phyloP scores from a whole-genome alignment of 2,113 vertebrate species.

The Vidua chalybeata region DNA sequence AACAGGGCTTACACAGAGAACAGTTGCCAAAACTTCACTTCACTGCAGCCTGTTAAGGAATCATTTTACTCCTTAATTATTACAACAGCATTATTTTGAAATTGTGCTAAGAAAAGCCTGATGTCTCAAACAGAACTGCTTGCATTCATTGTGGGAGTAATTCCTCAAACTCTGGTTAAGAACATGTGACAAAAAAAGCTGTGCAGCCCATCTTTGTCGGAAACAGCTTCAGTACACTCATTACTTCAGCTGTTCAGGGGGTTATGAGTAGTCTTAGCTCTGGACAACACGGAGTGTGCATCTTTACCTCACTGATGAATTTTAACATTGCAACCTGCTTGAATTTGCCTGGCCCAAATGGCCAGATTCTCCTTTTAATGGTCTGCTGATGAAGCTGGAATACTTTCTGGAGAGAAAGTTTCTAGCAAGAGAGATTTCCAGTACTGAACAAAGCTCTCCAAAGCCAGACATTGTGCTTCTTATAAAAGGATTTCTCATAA shows the following conservation, averaged over 20 bases:
- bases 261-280: not conserved
- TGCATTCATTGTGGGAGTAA: not conserved
- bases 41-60: not conserved
- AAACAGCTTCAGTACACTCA: not conserved
- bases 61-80: not conserved
- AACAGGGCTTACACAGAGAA: not conserved
- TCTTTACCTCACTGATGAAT: not conserved
- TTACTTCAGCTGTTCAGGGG: not conserved
- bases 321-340: not conserved
- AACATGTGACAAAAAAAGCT: not conserved
- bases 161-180: not conserved
- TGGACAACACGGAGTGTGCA: not conserved
- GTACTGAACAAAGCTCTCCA: not conserved
- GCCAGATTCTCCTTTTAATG: not conserved
- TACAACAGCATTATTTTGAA: not conserved
- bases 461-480: not conserved
- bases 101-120: not conserved
- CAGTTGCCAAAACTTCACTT: not conserved
- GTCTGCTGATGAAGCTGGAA: not conserved
- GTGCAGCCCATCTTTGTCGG: not conserved
- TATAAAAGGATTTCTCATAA: not conserved
- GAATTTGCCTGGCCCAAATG: accelerated
- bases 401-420: not conserved
- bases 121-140: not conserved
- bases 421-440: not conserved